A percentile compares a stretch with the other conserved stretches of the same genome.
Evolutionary conservation across 2,113 vertebrate species (phyloP).

Genomic region (Ochotona curzoniae): DNA sequence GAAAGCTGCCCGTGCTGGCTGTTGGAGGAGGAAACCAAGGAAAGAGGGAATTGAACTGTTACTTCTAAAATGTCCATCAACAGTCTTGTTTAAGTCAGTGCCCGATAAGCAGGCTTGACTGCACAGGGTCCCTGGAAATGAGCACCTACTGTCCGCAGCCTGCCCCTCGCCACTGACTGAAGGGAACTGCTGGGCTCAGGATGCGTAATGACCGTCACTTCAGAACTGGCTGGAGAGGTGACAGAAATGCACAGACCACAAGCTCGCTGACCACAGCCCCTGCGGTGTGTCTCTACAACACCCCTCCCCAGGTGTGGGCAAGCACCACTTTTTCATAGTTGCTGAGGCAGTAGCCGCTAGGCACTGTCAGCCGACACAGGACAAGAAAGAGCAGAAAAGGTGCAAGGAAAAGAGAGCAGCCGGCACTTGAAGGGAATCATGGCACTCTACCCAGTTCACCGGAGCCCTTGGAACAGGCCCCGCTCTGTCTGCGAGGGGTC

Average conservation of each 20-base stretch:
- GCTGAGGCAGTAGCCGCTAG: not conserved
- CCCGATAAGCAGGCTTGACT: not conserved
- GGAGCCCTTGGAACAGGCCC: not conserved
- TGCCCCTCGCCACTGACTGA: not conserved
- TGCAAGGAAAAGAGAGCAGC: not conserved
- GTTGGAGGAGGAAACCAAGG: not conserved
- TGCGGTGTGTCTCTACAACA: not conserved
- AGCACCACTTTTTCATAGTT: not conserved
- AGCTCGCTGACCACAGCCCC: not conserved
- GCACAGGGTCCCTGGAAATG: not conserved
- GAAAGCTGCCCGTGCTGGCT: not conserved
- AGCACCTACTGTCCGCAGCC: not conserved
- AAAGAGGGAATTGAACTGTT: not conserved
- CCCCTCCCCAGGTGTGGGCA: not conserved
- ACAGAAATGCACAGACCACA: not conserved
- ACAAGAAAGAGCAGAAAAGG: not conserved
- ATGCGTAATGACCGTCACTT: not conserved
- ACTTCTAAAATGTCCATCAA: not conserved
- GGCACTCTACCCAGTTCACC: not conserved
- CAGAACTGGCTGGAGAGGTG: not conserved
- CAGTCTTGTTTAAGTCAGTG: not conserved
- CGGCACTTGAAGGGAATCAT: not conserved
- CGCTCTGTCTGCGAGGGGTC: no score
- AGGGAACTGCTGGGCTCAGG: not conserved
- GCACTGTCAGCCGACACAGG: not conserved